Evolutionary conservation across 2,888 invertebrate genomes (phyloP), one percentile per base, ranked within the genome.

Genomic region (Ennomos erosarius): DNA sequence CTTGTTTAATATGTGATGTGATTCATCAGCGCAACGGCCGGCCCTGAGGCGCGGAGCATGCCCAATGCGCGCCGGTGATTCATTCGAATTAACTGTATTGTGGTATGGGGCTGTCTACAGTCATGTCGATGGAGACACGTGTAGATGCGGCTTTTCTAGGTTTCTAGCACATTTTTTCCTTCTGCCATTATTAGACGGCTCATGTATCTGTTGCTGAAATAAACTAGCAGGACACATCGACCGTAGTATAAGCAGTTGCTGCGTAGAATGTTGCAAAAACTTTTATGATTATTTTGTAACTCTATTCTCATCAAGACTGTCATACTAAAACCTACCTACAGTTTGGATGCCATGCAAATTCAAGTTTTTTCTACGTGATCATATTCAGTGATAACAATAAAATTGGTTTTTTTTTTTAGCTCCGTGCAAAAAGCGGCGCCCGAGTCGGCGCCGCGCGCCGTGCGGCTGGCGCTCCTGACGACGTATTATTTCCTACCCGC

Each of bases 71-170:
- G 34, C 39, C 5, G 61, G 45, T 71, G 70, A 70, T 69, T 70
- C 70, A 71, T 62, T 34, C 60, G 53, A 59, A 64, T 64, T 67
- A 63, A 68, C 68, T 64, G 67, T 68, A 62, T 44, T 59, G 40
- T 61, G 55, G 55, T 58, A 55, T 58, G 39, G 62, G 45, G 42
- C 36, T 44, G 47, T 37, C 42, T 54, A 46, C 55, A n/a, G n/a
- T n/a, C n/a, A 48, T 55, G 51, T 56, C n/a, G n/a, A 47, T 48
- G 26, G 33, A 10, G n/a, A 45, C 52, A 58, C 53, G 59, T 54
- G 52, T 38, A 11, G 10, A 37, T 16, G 16, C 16, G 6, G 6
- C 26, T 26, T 26, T 4, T 26, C 26, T 54, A 42, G 43, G 43
- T 44, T 26, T 26, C 0, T 26, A 6, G 35, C 10, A 11, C 26